Conservation (phyloP, 2,113 vertebrate genomes). For the Choloepus hoffmanni region DNA sequence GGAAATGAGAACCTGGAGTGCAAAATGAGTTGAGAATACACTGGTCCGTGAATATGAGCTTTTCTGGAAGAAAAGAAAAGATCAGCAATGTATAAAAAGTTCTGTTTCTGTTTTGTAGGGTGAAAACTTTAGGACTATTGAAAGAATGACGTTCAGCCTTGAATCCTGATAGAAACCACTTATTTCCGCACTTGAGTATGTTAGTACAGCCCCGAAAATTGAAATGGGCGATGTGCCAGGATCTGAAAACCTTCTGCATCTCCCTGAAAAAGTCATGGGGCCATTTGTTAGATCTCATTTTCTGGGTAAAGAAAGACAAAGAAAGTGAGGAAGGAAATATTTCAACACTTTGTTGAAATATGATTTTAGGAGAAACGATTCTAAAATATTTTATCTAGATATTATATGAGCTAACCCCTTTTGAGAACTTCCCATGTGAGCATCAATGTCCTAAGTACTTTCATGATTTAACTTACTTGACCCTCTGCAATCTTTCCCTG, state of each 20-base stretch:
- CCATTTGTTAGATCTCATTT: background rate
- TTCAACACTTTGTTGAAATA: background rate
- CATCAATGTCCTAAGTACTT: background rate
- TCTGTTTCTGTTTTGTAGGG: background rate
- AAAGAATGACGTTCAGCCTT: background rate
- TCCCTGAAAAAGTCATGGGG: background rate
- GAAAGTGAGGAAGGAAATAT: background rate
- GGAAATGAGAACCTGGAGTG: slow-evolving; percentile 68
- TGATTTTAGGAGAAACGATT: background rate
- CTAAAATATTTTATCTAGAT: background rate
- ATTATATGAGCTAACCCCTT: background rate
- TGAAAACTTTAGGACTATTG: background rate
- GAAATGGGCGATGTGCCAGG: background rate
- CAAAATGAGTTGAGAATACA: background rate
- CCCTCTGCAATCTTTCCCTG: background rate
- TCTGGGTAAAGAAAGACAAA: background rate
- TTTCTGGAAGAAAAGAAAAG: background rate
- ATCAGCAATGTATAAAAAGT: accelerated
- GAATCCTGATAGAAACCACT: background rate
- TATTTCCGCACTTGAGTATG: background rate
- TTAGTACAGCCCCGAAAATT: background rate
- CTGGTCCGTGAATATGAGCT: background rate
- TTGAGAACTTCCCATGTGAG: background rate
- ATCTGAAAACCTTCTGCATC: background rate
- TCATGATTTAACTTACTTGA: background rate